phyloP scores from a whole-genome alignment of 2,797 vertebrate genomes.

The Hemitrygon akajei region DNA sequence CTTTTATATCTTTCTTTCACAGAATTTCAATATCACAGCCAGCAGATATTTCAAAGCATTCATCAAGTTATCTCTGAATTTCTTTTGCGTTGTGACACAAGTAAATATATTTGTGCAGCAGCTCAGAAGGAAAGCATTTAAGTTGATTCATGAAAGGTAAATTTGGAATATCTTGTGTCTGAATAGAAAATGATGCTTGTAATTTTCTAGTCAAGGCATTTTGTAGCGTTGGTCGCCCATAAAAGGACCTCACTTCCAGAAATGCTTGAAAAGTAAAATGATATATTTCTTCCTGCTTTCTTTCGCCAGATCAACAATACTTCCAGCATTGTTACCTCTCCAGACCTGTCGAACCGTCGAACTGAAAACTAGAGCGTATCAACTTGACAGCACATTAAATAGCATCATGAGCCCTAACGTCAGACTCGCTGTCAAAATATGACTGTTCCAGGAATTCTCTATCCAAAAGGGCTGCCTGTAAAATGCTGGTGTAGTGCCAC shows the following conservation, averaged over 20 bases:
- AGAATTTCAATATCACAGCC: background rate
- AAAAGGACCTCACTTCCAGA: background rate
- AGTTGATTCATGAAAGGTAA: background rate
- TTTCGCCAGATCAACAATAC: background rate
- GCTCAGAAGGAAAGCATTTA: background rate
- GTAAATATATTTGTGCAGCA: background rate
- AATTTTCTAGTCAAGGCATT: background rate
- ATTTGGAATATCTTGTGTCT: background rate
- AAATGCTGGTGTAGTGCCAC: background rate
- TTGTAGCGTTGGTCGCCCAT: background rate
- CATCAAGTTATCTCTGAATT: background rate
- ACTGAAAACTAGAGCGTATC: background rate
- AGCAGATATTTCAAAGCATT: background rate
- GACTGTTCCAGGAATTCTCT: background rate
- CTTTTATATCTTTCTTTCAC: too few relatives aligned
- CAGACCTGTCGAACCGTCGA: background rate
- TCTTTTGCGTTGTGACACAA: background rate
- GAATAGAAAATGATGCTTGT: background rate
- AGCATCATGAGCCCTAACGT: background rate
- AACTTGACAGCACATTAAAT: background rate
- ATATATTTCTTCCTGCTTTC: background rate
- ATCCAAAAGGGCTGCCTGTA: background rate
- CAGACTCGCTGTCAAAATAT: background rate
- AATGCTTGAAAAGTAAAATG: background rate
- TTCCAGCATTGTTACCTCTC: background rate